Evolutionary conservation across 2,113 vertebrate species (phyloP).

Genomic region (Pogona vitticeps): DNA sequence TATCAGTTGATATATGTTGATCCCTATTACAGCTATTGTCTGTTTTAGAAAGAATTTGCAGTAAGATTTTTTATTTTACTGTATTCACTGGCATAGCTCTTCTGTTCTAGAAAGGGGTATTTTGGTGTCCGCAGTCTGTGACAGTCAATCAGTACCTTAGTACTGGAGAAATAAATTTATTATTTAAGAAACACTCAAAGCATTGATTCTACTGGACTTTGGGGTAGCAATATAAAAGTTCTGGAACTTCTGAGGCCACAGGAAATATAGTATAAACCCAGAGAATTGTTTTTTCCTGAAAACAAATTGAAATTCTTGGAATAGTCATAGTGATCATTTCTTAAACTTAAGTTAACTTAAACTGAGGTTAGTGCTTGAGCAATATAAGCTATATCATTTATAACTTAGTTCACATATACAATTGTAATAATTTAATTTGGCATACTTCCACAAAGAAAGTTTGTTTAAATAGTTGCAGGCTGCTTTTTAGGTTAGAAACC

Average conservation of each 20-base stretch:
- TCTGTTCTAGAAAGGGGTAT: conserved; percentile 9
- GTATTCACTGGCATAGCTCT: not conserved
- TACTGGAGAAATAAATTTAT: conserved; percentile 52
- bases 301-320: not conserved
- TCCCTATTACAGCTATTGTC: not conserved
- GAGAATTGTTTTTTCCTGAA: no score
- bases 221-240: not conserved
- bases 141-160: conserved; percentile 9
- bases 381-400: not conserved
- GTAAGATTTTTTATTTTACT: conserved; percentile 1
- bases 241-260: not conserved
- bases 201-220: conserved; percentile 15
- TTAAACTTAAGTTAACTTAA: not conserved
- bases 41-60: not conserved
- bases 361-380: not conserved
- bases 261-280: no score
- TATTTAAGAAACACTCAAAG: conserved; percentile 43
- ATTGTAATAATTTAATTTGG: not conserved
- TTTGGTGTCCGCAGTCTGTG: not conserved
- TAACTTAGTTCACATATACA: not conserved
- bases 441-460: not conserved
- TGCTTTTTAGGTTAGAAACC: not conserved
- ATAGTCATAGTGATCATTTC: not conserved
- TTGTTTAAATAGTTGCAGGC: not conserved
- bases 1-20: accelerated